Conservation (phyloP, 2,888 invertebrate species). For the Tiliacea citrago region DNA sequence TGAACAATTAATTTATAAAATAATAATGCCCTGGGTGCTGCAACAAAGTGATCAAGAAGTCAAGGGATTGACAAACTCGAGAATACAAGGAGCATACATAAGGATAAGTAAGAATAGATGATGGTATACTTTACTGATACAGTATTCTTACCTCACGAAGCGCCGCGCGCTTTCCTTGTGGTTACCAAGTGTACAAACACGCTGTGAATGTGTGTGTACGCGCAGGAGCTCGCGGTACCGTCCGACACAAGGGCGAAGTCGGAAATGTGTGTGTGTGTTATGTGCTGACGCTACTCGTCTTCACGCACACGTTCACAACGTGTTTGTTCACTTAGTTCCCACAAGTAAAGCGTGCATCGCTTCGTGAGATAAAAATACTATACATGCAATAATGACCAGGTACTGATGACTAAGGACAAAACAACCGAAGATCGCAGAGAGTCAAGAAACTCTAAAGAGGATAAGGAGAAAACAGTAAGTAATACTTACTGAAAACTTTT, state of each 20-base stretch:
- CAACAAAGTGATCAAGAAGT: not conserved
- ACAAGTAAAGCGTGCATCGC: no score
- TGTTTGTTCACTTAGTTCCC: no score
- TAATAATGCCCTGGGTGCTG: not conserved
- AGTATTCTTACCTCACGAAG: no score
- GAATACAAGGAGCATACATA: not conserved
- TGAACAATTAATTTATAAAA: not conserved
- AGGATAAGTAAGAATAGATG: not conserved
- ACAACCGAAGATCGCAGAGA: constrained; percentile 71
- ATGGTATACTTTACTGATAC: constrained; percentile 16
- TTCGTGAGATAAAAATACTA: no score
- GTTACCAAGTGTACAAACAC: no score
- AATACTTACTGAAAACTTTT: constrained; percentile 34
- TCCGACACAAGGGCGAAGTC: no score
- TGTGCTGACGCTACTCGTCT: no score
- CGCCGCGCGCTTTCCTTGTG: no score
- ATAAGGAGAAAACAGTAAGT: constrained; percentile 75
- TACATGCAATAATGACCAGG: constrained; percentile 15
- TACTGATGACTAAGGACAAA: constrained; percentile 31
- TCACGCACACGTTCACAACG: no score
- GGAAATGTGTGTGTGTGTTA: no score
- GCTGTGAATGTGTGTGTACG: no score
- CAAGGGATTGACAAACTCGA: not conserved
- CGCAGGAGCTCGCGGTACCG: no score
- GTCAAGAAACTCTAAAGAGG: constrained; percentile 80